Percentiles rank a stretch among this genome's conserved stretches.
Conservation (phyloP, 1,140 invertebrate genomes). For the Drosophila kurseongensis region DNA sequence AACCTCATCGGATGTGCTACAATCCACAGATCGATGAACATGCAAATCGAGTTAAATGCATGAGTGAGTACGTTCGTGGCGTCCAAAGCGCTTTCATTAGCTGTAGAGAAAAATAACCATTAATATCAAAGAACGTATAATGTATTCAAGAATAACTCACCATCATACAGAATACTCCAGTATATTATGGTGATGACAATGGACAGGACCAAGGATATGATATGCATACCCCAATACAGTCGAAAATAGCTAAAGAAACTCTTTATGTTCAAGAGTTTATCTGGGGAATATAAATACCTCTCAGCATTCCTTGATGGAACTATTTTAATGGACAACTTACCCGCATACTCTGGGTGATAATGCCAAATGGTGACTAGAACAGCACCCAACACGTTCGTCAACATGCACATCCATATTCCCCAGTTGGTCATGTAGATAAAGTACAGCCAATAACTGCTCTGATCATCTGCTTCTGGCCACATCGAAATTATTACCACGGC, state of each 20-base stretch:
- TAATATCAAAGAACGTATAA: not conserved
- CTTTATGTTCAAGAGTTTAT: conserved; percentile 71
- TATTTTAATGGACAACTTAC: conserved; percentile 41
- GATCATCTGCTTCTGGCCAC: conserved; percentile 73
- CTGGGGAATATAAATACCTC: conserved; percentile 24
- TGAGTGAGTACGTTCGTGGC: conserved; percentile 90
- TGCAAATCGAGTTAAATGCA: conserved; percentile 89
- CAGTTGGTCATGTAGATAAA: conserved; percentile 92
- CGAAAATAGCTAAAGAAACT: conserved; percentile 84
- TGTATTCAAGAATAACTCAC: conserved; percentile 62
- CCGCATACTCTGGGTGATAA: conserved; percentile 78
- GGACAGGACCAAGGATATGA: conserved; percentile 86
- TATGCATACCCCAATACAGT: conserved; percentile 87
- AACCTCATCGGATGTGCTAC: conserved; percentile 89
- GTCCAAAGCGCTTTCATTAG: conserved; percentile 64
- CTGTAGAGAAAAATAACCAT: conserved; percentile 30
- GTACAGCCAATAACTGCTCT: conserved; percentile 73
- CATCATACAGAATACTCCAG: conserved; percentile 87
- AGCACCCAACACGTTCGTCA: conserved; percentile 78
- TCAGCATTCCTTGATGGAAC: not conserved
- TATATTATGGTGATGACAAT: conserved; percentile 87
- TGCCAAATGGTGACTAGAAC: conserved; percentile 78
- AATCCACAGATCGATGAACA: conserved; percentile 90
- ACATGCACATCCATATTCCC: conserved; percentile 87
- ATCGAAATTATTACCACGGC: conserved; percentile 86